Percentiles rank a stretch among this genome's conserved stretches.
phyloP scores from a whole-genome alignment of 2,888 invertebrate species.

The Aphodius sticticus region DNA sequence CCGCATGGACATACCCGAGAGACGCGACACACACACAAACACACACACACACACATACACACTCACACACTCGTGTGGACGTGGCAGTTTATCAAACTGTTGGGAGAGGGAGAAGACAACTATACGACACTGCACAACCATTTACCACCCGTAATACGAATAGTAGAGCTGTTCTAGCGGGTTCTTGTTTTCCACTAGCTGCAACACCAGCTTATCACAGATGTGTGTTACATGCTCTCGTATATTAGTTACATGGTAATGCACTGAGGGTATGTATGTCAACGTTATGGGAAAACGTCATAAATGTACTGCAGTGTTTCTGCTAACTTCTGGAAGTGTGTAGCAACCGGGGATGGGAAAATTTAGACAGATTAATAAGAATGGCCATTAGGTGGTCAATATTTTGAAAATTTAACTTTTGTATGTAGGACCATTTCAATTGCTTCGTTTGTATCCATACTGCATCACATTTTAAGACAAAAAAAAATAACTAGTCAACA shows the following conservation, averaged over 20 bases:
- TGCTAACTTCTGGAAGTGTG: too few relatives aligned
- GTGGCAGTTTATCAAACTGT: background rate
- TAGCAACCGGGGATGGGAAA: too few relatives aligned
- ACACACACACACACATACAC: background rate
- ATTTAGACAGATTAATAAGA: too few relatives aligned
- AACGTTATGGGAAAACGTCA: background rate
- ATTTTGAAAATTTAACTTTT: too few relatives aligned
- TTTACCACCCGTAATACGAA: constrained; percentile 4
- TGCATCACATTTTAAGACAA: too few relatives aligned
- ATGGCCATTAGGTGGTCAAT: too few relatives aligned
- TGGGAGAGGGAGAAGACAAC: background rate
- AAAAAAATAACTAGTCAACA: too few relatives aligned
- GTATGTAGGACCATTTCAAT: too few relatives aligned
- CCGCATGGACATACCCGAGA: constrained; percentile 25
- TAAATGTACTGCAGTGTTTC: background rate
- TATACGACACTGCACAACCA: background rate
- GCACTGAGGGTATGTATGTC: background rate
- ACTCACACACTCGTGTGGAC: background rate
- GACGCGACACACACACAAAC: constrained; percentile 12
- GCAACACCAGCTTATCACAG: background rate
- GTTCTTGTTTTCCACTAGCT: background rate
- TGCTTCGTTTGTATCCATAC: too few relatives aligned
- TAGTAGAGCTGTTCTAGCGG: background rate
- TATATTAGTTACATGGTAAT: constrained; percentile 4
- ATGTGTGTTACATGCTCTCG: background rate